Base-by-base conservation (phyloP, 2,797 vertebrate genomes). In the Nyctibius grandis region DNA sequence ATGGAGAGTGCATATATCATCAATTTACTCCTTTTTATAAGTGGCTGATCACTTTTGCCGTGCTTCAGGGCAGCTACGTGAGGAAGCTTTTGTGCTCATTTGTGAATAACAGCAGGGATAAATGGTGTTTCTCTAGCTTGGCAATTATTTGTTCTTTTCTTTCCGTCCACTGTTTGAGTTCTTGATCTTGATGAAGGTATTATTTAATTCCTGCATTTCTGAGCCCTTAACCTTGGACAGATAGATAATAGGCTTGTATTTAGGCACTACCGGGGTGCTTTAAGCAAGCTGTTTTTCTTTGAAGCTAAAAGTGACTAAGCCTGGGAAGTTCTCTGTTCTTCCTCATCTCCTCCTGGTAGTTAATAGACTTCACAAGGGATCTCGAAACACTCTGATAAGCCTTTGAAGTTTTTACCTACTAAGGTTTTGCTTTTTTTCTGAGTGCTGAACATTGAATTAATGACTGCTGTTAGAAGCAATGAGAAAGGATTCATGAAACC, bases 391-490 rank as follows among this genome's bases (percentile, higher is more conserved):
- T 83, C 75, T 83, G 78, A 81, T 94, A 93, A 80, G 54, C 76
- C 56, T 96, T 95, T 96, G 87, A 95, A 88, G 81, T 85, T 92
- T 44, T 76, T 84, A 83, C 40, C 77, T 85, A 34, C 50, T 74
- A 45, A 85, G 50, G 14, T 93, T 94, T 87, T 87, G 38, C 79
- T 73, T 45, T 73, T 45, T 93, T 93, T 95, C 33, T 76, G 65
- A 76, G 54, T 54, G 14, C 70, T 60, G 54, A 80, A 87, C 13
- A 0, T n/a, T 81, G 76, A 95, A 81, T 84, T 96, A 85, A 91
- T 63, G 81, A 72, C 79, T 88, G 78, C 82, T 94, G 28, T 92
- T 87, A 91, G 91, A 87, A 80, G 84, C 80, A 64, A 64, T 64
- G 70, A 72, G 77, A 86, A 91, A 69, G n/a, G 75, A 50, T 47